phyloP scores from a whole-genome alignment of 2,888 invertebrate genomes.

The Tenodera sinensis region DNA sequence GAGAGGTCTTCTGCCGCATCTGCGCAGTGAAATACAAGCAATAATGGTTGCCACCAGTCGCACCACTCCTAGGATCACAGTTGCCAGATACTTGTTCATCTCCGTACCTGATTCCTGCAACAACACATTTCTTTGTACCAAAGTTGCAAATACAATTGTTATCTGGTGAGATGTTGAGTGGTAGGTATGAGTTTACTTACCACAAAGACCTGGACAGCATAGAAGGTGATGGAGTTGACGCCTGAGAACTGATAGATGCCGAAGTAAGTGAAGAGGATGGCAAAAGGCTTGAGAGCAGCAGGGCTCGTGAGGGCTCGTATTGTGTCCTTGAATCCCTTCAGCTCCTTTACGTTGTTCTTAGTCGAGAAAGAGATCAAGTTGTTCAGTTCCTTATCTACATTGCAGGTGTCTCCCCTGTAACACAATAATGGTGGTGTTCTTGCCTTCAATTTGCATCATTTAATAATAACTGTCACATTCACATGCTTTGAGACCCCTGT shows the following conservation, averaged over 20 bases:
- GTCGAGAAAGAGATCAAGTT: conserved; percentile 58
- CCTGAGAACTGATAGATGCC: conserved; percentile 69
- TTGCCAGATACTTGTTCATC: conserved; percentile 56
- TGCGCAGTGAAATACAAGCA: conserved; percentile 59
- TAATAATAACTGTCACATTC: too few relatives aligned
- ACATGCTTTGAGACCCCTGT: too few relatives aligned
- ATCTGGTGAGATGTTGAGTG: background rate
- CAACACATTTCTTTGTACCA: background rate
- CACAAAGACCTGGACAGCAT: conserved; percentile 63
- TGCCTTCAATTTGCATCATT: background rate
- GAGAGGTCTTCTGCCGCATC: conserved; percentile 57
- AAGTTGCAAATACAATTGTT: background rate
- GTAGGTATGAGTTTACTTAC: conserved; percentile 39
- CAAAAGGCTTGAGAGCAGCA: conserved; percentile 61
- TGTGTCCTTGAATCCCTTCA: conserved; percentile 41
- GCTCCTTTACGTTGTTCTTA: conserved; percentile 57
- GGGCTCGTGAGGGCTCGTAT: conserved; percentile 56
- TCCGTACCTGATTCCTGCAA: conserved; percentile 55
- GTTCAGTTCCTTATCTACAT: conserved; percentile 60
- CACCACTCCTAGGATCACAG: conserved; percentile 58
- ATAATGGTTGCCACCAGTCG: conserved; percentile 59
- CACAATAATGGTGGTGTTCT: background rate
- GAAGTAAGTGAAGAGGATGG: conserved; percentile 44
- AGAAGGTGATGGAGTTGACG: conserved; percentile 65
- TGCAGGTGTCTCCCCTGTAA: conserved; percentile 52